Percentiles rank a stretch among this genome's conserved stretches.
Conservation (phyloP, 2,888 invertebrate species). For the Bellardia pandia region DNA sequence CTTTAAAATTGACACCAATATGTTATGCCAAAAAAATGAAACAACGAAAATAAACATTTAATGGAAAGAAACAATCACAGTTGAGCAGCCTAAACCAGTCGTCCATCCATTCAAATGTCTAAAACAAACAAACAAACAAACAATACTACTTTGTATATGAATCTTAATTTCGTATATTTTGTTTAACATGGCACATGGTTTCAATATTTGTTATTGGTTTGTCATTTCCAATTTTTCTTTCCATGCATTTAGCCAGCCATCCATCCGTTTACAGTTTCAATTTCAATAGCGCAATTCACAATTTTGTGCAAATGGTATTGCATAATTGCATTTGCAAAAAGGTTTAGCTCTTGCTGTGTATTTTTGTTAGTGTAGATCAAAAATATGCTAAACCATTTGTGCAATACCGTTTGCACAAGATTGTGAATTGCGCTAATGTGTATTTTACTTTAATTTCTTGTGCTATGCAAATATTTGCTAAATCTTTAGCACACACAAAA, state of each 20-base stretch:
- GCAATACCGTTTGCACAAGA: no score
- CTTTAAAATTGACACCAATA: constrained; percentile 62
- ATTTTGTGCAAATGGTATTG: no score
- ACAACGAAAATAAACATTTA: constrained; percentile 26
- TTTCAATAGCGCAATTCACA: neutral
- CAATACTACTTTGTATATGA: neutral
- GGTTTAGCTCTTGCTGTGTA: no score
- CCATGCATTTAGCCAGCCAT: neutral
- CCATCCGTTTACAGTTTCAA: neutral
- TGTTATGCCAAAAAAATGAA: constrained; percentile 30
- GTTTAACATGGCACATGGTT: no score
- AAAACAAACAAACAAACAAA: neutral
- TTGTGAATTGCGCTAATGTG: neutral
- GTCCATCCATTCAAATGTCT: constrained; percentile 5
- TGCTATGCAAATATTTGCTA: constrained; percentile 21
- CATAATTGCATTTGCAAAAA: no score
- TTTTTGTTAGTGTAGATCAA: no score
- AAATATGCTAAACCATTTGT: no score
- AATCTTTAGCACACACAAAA: neutral
- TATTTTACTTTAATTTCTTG: neutral
- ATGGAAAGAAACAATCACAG: neutral
- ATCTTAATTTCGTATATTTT: neutral
- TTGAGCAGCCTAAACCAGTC: neutral
- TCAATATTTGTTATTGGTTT: neutral
- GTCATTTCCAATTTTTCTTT: neutral